Percentiles rank a stretch among this genome's conserved stretches.
These are phyloP conservation scores for Hemithea aestivaria DNA, from an alignment of 2,888 invertebrate genomes.

Conservation along the genomic window DNA sequence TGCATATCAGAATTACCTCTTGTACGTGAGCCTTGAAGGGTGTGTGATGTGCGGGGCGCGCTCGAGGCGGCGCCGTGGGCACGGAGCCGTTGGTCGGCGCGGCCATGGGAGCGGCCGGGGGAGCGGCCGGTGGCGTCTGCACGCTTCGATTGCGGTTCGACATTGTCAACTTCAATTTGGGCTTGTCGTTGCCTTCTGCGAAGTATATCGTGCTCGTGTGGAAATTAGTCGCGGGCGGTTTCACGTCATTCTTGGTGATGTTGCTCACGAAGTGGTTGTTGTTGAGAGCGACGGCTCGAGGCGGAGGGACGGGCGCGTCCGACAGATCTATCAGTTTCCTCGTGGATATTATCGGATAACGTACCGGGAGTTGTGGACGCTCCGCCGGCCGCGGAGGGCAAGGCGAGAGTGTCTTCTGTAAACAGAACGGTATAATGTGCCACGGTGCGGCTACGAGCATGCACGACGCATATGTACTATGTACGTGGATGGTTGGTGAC, in stretches of 20 bases:
- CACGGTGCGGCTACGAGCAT: conserved; percentile 66
- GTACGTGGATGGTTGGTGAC: conserved; percentile 6
- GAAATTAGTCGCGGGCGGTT: conserved; percentile 49
- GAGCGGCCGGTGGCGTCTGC: conserved; percentile 28
- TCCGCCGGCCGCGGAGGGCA: conserved; percentile 67
- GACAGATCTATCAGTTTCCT: conserved; percentile 65
- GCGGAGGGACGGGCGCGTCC: conserved; percentile 66
- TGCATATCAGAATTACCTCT: conserved; percentile 72
- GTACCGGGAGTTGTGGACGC: conserved; percentile 64
- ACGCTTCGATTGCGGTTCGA: conserved; percentile 52
- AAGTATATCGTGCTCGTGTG: conserved; percentile 72
- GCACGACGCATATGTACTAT: conserved; percentile 46
- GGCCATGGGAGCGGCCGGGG: conserved; percentile 7
- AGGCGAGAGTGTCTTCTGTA: conserved; percentile 73
- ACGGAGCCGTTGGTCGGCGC: conserved; percentile 42
- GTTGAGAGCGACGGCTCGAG: conserved; percentile 39
- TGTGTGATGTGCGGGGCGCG: conserved; percentile 27
- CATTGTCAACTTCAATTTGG: conserved; percentile 61
- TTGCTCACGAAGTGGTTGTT: conserved; percentile 61
- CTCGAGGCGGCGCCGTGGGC: conserved; percentile 31
- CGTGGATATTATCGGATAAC: conserved; percentile 70
- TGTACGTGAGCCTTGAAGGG: conserved; percentile 45
- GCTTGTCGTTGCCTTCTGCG: conserved; percentile 62
- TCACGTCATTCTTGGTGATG: conserved; percentile 59
- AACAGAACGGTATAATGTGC: conserved; percentile 71